A percentile compares a stretch with the other conserved stretches of the same genome.
Conservation (phyloP, 1,140 invertebrate genomes). For the Trachelipus rathkii region DNA sequence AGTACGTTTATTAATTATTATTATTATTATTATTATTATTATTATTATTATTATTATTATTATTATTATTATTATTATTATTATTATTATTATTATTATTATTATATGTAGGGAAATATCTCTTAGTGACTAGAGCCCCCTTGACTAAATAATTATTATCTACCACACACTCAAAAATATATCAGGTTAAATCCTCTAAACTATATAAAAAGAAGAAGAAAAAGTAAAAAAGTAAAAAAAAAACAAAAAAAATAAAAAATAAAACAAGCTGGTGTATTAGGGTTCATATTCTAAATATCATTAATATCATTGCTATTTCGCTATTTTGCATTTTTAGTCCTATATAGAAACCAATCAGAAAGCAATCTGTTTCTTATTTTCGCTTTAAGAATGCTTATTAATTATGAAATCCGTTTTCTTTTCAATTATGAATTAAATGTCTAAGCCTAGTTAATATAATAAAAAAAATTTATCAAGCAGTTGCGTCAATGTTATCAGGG, state of each 20-base stretch:
- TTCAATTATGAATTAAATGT: not conserved
- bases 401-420: not conserved
- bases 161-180: no score
- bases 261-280: no score
- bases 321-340: no score
- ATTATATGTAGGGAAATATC: not conserved
- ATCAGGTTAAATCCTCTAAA: no score
- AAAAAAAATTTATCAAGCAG: not conserved
- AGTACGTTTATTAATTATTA: no score
- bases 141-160: no score
- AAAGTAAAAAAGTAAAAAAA: slow-evolving; percentile 2
- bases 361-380: no score
- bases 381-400: not conserved
- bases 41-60: not conserved
- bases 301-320: no score
- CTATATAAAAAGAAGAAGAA: not conserved
- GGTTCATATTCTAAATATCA: no score
- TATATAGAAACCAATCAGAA: no score
- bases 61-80: not conserved
- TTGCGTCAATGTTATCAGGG: no score
- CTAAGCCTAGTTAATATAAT: not conserved
- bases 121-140: not conserved
- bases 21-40: slow-evolving; percentile 6
- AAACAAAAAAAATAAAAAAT: not conserved
- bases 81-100: slow-evolving; percentile 13